Base-by-base conservation (phyloP, 1,140 invertebrate species). In the Camponotus floridanus region DNA sequence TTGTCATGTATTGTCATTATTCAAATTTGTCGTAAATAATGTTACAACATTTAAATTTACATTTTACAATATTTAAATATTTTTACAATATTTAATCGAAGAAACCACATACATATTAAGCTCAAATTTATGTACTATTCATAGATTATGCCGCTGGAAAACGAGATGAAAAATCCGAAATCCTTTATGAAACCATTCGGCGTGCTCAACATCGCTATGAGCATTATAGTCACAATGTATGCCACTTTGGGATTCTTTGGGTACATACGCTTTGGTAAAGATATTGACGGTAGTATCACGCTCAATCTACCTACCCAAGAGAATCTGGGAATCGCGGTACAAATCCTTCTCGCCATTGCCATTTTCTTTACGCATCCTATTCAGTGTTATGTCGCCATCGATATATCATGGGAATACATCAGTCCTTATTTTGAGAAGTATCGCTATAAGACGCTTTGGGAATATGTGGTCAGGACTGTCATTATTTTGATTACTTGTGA, bases 301-400 rank as follows among this genome's bases (percentile, higher is more conserved):
- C 95, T 97, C 0, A 97, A 97, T 92, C 89, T 98, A 42, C 96
- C 96, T 0, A 88, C 93, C 1, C 92, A 95, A 0, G 96, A 97
- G 91, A 89, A 95, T 95, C 92, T 98, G 3, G 97, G 97, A 8
- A 96, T 97, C 92, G 94, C 96, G 13, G 97, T 98, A 1, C 97
- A 97, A 92, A 93, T 98, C 11, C 96, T 98, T 84, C 96, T 98
- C 92, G 97, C 98, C 0, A 90, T 98, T 7, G 96, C 98, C 0
- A 98, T 99, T 87, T 98, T 97, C 94, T 96, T 98, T 39, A 97
- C 97, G 0, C 98, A 98, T 94, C 97, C 97, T 0, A 95, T 99
- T 21, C 98, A 98, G 88, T 97, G 98, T 92, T 99, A 98, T 93
- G 98, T 99, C 0, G 98, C 98, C 1, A 97, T 99, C 83, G 97